Evolutionary conservation across 2,888 invertebrate species (phyloP).

Genomic region (Temnothorax rugatulus): DNA sequence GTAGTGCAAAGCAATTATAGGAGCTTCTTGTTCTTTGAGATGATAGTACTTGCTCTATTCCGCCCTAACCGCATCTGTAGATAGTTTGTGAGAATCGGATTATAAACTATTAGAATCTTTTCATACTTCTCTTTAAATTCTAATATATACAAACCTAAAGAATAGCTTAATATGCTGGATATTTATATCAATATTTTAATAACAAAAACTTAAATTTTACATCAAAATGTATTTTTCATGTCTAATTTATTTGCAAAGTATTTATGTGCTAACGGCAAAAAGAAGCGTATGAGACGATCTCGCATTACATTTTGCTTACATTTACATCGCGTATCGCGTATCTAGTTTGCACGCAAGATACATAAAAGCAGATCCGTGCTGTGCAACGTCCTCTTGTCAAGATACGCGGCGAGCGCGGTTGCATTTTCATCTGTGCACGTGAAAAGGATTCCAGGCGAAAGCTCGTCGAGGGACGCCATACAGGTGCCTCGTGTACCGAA

Average conservation of each 20-base stretch:
- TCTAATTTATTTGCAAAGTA: neutral
- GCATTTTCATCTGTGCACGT: slow-evolving; percentile 34
- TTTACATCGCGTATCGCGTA: slow-evolving; percentile 14
- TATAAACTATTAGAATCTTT: neutral
- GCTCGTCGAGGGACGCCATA: slow-evolving; percentile 52
- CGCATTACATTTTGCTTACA: slow-evolving; percentile 4
- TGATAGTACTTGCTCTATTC: neutral
- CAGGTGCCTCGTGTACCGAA: slow-evolving; percentile 61
- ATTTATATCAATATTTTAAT: slow-evolving; percentile 23
- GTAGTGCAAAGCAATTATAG: slow-evolving; percentile 12
- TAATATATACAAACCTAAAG: neutral
- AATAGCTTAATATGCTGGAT: neutral
- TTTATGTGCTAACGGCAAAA: neutral
- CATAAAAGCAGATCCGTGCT: slow-evolving; percentile 19
- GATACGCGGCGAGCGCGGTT: slow-evolving; percentile 11
- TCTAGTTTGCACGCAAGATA: slow-evolving; percentile 29
- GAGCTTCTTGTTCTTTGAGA: slow-evolving; percentile 9
- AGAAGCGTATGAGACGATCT: neutral
- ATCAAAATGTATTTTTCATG: neutral
- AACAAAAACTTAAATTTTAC: neutral
- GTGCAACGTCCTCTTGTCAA: slow-evolving; percentile 16
- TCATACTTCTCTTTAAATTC: neutral
- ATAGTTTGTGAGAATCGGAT: neutral
- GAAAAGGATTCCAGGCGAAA: slow-evolving; percentile 51
- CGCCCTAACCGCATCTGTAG: neutral